phyloP scores from a whole-genome alignment of 2,888 invertebrate species.

The Eupithecia subumbrata region DNA sequence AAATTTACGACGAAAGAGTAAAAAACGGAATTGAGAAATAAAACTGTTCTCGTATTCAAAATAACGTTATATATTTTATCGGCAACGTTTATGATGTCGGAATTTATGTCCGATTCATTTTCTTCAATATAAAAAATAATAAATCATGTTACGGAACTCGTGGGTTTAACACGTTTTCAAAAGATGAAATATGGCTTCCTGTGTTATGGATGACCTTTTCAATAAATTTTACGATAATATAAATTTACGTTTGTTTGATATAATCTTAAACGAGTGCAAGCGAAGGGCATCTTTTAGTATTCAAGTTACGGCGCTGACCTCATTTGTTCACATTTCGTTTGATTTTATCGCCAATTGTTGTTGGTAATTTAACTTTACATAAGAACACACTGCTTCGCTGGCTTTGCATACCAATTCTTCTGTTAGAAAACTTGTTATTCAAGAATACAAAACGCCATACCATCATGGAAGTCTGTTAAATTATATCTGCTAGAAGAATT shows the following conservation, averaged over 20 bases:
- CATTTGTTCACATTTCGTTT: conserved; percentile 22
- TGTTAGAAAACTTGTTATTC: not conserved
- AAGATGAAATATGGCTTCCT: conserved; percentile 57
- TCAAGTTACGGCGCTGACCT: conserved; percentile 28
- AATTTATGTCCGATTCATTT: conserved; percentile 65
- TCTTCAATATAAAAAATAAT: conserved; percentile 60
- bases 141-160: conserved; percentile 62
- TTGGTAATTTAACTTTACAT: conserved; percentile 1
- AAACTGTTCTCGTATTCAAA: conserved; percentile 71
- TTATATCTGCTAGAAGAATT: not conserved
- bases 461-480: not conserved
- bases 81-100: conserved; percentile 63
- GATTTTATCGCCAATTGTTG: conserved; percentile 19
- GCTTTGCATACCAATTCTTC: not conserved
- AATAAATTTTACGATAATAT: conserved; percentile 48
- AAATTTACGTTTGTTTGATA: conserved; percentile 45
- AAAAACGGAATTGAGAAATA: conserved; percentile 68
- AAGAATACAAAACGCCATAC: not conserved
- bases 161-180: conserved; percentile 52
- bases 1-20: conserved; percentile 65
- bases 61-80: conserved; percentile 67
- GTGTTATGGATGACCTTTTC: conserved; percentile 54
- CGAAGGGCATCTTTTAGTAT: conserved; percentile 34
- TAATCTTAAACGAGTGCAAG: conserved; percentile 37
- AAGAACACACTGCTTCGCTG: not conserved